A percentile compares a stretch with the other conserved stretches of the same genome.
Conservation (phyloP, 2,113 vertebrate species). For the Drymodes brunneopygia region DNA sequence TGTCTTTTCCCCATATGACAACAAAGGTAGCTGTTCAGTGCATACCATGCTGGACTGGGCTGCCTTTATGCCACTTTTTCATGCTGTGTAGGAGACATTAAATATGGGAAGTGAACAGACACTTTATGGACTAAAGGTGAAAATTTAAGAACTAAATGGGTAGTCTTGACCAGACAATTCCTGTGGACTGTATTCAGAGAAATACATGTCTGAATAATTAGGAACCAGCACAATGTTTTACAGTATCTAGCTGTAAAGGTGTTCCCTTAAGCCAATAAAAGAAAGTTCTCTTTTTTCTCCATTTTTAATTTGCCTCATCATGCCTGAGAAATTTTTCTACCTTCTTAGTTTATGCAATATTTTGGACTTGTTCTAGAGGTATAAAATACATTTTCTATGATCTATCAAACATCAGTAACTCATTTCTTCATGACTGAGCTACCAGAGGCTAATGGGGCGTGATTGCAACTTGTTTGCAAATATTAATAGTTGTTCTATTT, state of each 20-base stretch:
- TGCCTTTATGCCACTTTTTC: neutral
- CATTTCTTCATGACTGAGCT: neutral
- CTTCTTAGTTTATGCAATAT: neutral
- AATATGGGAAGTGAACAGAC: neutral
- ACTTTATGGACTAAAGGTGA: neutral
- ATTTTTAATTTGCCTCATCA: neutral
- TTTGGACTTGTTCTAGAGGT: neutral
- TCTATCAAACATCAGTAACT: neutral
- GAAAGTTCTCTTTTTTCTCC: neutral
- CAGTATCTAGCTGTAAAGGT: neutral
- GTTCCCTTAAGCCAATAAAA: neutral
- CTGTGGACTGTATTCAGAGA: neutral
- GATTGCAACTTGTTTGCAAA: neutral
- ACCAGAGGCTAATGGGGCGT: neutral
- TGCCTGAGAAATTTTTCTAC: neutral
- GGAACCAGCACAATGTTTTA: neutral
- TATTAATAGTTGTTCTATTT: neutral
- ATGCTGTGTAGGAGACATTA: neutral
- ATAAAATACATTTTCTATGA: neutral
- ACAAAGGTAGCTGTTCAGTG: neutral
- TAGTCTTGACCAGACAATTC: neutral
- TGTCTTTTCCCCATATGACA: neutral
- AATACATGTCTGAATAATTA: neutral
- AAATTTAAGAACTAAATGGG: neutral
- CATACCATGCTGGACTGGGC: neutral